Evolutionary conservation across 1,140 invertebrate genomes (phyloP).

Genomic region (Zaprionus lachaisei): DNA sequence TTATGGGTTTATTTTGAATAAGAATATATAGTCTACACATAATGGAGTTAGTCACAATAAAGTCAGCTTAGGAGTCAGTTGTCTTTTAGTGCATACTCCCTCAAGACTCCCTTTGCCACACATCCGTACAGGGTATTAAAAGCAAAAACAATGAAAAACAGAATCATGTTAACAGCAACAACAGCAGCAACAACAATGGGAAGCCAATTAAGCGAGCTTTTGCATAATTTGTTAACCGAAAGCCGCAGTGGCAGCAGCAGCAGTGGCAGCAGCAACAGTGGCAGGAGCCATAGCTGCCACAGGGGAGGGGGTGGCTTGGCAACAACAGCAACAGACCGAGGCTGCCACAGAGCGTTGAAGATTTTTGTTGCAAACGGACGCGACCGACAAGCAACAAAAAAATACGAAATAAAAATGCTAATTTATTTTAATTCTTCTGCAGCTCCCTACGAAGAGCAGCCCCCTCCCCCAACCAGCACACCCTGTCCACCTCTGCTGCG

Average conservation of each 20-base stretch:
- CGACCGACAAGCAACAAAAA: constrained; percentile 11
- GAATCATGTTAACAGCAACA: constrained; percentile 22
- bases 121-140: constrained; percentile 5
- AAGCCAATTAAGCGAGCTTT: constrained; percentile 40
- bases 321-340: not conserved
- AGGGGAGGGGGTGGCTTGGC: not conserved
- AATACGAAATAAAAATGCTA: constrained; percentile 50
- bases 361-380: constrained; percentile 22
- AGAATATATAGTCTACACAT: too few species aligned
- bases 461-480: not conserved
- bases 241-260: constrained; percentile 21
- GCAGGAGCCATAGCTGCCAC: not conserved
- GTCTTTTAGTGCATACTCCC: too few species aligned
- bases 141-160: constrained; percentile 14
- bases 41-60: too few species aligned
- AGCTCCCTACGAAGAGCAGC: constrained; percentile 3
- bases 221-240: constrained; percentile 47
- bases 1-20: too few species aligned
- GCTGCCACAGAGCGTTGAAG: constrained; percentile 7
- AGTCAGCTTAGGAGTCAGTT: too few species aligned
- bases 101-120: not conserved
- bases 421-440: constrained; percentile 53
- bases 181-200: constrained; percentile 25
- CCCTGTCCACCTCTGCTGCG: not conserved
- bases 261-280: constrained; percentile 3